phyloP scores from a whole-genome alignment of 2,113 vertebrate genomes.

The Cricetomys ansorgei region DNA sequence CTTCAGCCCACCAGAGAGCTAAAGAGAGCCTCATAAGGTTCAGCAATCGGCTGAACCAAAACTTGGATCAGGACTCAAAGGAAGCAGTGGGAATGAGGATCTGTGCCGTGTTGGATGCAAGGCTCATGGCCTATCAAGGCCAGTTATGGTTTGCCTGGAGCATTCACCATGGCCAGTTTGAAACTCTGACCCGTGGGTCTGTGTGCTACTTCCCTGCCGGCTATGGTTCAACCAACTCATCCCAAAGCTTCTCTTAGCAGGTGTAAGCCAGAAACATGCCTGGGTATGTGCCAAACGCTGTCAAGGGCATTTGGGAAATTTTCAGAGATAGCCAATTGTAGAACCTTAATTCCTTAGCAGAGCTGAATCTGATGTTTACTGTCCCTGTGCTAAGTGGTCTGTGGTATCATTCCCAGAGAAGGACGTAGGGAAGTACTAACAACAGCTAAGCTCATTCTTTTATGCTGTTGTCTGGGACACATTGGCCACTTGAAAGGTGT shows the following conservation, averaged over 20 bases:
- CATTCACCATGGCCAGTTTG: too few relatives aligned
- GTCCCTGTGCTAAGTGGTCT: neutral
- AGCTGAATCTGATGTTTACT: neutral
- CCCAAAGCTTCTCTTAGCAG: neutral
- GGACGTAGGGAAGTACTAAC: neutral
- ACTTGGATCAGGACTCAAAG: neutral
- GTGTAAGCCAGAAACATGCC: slow-evolving; percentile 60
- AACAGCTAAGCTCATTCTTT: neutral
- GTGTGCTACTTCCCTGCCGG: neutral
- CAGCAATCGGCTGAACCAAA: neutral
- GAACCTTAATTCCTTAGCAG: too few relatives aligned
- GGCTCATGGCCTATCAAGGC: neutral
- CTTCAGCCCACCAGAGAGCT: neutral
- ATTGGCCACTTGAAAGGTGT: neutral
- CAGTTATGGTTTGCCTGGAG: neutral
- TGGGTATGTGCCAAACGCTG: slow-evolving; percentile 27
- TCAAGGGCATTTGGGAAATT: neutral
- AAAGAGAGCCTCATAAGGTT: too few relatives aligned
- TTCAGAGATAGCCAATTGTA: neutral
- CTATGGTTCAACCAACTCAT: too few relatives aligned
- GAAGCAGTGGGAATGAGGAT: neutral
- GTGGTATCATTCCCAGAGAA: neutral
- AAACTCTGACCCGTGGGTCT: neutral
- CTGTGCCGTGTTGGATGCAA: neutral
- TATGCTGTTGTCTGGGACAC: neutral